Base-by-base conservation (phyloP, 1,140 invertebrate species). In the Heliconius nattereri region DNA sequence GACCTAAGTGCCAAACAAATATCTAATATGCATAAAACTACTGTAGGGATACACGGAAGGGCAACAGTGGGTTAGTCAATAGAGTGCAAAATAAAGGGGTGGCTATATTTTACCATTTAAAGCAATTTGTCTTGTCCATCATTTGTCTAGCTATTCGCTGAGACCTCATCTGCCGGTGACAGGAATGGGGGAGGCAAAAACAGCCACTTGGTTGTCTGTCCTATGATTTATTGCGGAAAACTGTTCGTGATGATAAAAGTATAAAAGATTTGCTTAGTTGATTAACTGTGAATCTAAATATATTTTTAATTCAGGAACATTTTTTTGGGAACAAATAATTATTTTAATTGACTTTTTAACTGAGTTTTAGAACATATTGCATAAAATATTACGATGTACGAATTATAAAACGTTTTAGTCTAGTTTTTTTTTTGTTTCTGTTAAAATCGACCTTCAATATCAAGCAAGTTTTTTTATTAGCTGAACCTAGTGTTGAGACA, bases 71-170 rank as follows among this genome's bases (percentile, higher is more conserved):
- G n/a, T 57, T 57, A 66, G 52, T 79, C 54, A 29, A 78, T 78
- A 73, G 45, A 66, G 79, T 78, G 78, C 78, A 85, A 85, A 66
- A 66, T 66, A 66, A 66, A 84, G 73, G 40, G 81, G 72, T 78
- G 73, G 66, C 83, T 82, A 85, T 81, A 85, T 85, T 88, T 82
- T 85, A 85, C 52, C 82, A 81, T 79, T 81, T 82, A 66, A 66
- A 81, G 82, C 82, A 86, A 89, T 88, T 88, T 89, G 83, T 87
- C 85, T 85, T 75, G 82, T 84, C 79, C 78, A 84, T 89, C 86
- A 86, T 89, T 87, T 86, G 85, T 87, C 85, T 86, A 77, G 85
- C 74, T 83, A 87, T 87, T 85, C 84, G 83, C 81, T 85, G 86
- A 83, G 85, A 83, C 60, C 60, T 66, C 60, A 66, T 87, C 85